Evolutionary conservation across 1,140 invertebrate genomes (phyloP).

Genomic region (Drosophila prosaltans): DNA sequence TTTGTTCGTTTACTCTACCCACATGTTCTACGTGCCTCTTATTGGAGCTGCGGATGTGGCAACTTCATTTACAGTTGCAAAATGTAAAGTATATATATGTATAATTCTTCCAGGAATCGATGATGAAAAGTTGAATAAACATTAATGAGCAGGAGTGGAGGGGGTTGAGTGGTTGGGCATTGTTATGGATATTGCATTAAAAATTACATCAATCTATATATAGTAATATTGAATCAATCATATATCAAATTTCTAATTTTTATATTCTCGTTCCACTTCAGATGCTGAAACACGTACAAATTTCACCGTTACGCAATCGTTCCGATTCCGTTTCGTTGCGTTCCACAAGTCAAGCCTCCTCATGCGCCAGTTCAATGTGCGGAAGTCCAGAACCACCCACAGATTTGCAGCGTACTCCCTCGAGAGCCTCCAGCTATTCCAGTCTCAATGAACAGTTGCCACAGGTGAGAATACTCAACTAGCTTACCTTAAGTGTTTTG

Average conservation of each 20-base stretch:
- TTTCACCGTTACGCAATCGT: slow-evolving; percentile 91
- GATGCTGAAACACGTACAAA: slow-evolving; percentile 95
- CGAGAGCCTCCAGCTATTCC: slow-evolving; percentile 86
- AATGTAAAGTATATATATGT: slow-evolving; percentile 16
- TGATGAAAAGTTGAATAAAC: slow-evolving; percentile 12
- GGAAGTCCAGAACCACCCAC: slow-evolving; percentile 85
- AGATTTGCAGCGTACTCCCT: slow-evolving; percentile 81
- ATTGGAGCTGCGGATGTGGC: slow-evolving; percentile 50
- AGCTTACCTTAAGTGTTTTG: background rate
- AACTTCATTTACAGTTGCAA: slow-evolving; percentile 52
- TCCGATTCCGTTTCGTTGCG: slow-evolving; percentile 92
- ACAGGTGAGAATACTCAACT: slow-evolving; percentile 78
- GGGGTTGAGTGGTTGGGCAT: background rate
- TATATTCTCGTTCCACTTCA: slow-evolving; percentile 59
- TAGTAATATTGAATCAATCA: background rate
- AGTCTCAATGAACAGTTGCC: slow-evolving; percentile 85
- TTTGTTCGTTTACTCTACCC: slow-evolving; percentile 9
- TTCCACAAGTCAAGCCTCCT: slow-evolving; percentile 88
- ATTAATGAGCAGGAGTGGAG: background rate
- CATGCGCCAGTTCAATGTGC: slow-evolving; percentile 84
- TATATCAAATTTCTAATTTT: background rate
- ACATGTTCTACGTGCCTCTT: slow-evolving; percentile 21
- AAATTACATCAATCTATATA: background rate
- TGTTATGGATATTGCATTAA: background rate
- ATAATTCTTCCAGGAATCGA: slow-evolving; percentile 16